Conservation (phyloP, 2,113 vertebrate genomes). For the Saimiri boliviensis region DNA sequence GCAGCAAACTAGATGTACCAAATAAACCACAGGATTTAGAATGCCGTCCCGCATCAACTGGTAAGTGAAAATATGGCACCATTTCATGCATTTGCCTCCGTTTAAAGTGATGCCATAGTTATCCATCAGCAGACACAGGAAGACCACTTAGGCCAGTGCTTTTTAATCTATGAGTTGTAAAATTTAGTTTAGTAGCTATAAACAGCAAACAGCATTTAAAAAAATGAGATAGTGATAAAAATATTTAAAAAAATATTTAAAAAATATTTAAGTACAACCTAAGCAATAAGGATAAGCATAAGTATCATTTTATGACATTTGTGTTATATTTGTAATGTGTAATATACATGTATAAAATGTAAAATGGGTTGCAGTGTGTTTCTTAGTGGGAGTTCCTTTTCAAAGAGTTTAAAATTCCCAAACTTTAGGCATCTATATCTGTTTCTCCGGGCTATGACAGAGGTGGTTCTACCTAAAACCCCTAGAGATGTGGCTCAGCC, state of each 20-base stretch:
- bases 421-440: background rate
- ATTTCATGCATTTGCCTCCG: background rate
- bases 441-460: background rate
- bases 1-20: background rate
- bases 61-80: background rate
- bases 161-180: background rate
- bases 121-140: too few species aligned
- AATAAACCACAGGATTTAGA: background rate
- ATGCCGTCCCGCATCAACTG: background rate
- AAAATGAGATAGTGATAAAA: background rate
- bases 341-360: background rate
- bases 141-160: background rate
- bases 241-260: too few species aligned
- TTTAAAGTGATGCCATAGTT: background rate
- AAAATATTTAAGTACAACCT: background rate
- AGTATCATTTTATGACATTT: background rate
- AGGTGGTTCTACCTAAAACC: background rate
- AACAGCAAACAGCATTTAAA: background rate
- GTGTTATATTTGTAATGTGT: background rate
- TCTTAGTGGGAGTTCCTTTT: background rate
- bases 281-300: background rate
- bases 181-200: background rate
- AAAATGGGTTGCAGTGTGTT: background rate
- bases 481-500: rapidly evolving
- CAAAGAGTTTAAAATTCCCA: background rate